These are phyloP conservation scores for Drosophila leonis DNA, from an alignment of 2,888 invertebrate genomes.

Conservation along the genomic window DNA sequence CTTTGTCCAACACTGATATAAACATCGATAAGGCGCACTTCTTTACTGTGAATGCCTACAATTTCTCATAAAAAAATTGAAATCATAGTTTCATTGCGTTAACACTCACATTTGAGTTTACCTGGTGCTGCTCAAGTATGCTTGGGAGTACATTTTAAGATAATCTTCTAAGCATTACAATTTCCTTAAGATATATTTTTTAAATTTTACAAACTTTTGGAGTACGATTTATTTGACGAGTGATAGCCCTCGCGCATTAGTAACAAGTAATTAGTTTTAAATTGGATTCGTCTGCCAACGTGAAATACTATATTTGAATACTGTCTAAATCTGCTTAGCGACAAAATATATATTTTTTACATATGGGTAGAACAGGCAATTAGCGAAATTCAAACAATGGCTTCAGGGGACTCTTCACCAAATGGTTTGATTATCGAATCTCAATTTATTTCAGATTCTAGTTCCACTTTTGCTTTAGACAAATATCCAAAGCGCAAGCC, in stretches of 20 bases:
- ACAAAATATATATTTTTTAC: constrained; percentile 4
- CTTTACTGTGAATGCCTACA: no score
- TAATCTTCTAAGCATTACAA: constrained; percentile 6
- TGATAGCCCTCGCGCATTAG: not conserved
- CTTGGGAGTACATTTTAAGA: not conserved
- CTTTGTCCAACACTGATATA: no score
- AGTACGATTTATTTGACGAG: not conserved
- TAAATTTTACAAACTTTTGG: constrained; percentile 10
- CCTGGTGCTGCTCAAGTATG: not conserved
- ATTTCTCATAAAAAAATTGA: no score
- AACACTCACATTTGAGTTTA: not conserved
- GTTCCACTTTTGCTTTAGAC: not conserved
- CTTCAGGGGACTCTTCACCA: not conserved
- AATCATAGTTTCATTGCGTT: no score
- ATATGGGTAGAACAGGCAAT: not conserved
- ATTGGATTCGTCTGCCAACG: constrained; percentile 12
- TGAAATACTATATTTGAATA: constrained; percentile 1
- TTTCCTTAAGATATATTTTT: constrained; percentile 6
- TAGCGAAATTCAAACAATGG: not conserved
- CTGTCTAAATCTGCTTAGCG: not conserved
- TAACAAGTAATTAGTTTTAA: not conserved
- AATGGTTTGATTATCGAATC: not conserved
- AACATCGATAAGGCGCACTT: no score
- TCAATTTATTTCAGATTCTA: no score
- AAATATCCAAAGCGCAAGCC: not conserved